Conservation (phyloP, 37 sponge, comb jelly and placozoan species). For the Geodia barretti region DNA sequence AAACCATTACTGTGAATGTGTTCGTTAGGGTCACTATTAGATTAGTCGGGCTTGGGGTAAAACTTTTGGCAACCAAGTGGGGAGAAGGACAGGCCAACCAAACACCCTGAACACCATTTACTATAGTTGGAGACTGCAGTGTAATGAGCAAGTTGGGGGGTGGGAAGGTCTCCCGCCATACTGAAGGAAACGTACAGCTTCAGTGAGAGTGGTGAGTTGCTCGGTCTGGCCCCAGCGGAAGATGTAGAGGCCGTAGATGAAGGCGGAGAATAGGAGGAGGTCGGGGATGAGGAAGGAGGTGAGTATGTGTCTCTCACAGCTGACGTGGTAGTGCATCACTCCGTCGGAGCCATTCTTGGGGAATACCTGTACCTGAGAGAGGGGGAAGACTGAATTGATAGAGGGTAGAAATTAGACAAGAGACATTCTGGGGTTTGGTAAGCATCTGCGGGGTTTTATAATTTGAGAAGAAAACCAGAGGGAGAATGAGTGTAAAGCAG, state of each 20-base stretch:
- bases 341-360: neutral
- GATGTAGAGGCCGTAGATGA: constrained; percentile 71
- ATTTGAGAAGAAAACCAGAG: neutral
- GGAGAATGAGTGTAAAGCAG: neutral
- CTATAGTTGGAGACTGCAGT: too few relatives aligned
- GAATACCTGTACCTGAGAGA: neutral
- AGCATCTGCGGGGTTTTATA: too few relatives aligned
- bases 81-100: too few relatives aligned
- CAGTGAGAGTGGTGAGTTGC: constrained; percentile 78
- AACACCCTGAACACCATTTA: too few relatives aligned
- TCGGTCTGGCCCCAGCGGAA: constrained; percentile 72
- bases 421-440: too few relatives aligned
- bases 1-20: too few relatives aligned
- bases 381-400: neutral
- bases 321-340: neutral
- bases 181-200: constrained; percentile 76
- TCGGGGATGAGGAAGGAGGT: constrained; percentile 68
- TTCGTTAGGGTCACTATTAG: too few relatives aligned
- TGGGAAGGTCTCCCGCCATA: too few relatives aligned
- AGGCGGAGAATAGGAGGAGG: constrained; percentile 59
- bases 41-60: too few relatives aligned
- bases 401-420: neutral
- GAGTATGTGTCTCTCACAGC: constrained; percentile 52
- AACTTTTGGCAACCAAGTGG: too few relatives aligned
- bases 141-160: too few relatives aligned